Evolutionary conservation across 2,888 invertebrate species (phyloP).

Genomic region (Ashinkailepas kermadecensis): DNA sequence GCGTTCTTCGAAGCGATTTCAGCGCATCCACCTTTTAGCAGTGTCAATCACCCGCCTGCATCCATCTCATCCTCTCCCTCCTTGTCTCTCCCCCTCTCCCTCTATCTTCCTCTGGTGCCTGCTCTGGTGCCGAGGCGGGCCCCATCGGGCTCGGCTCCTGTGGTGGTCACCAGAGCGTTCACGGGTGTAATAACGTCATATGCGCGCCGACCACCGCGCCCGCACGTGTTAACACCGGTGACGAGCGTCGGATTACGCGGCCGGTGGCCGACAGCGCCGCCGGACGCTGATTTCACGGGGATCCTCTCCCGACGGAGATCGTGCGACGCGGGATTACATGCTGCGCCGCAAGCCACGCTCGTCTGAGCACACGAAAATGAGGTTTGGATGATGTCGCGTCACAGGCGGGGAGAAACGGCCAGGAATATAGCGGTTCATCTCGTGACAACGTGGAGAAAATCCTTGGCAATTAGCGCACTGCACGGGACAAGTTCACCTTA

Average conservation of each 20-base stretch:
- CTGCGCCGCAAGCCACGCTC: not conserved
- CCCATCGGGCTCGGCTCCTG: too few species aligned
- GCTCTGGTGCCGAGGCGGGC: not conserved
- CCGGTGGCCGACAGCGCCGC: not conserved
- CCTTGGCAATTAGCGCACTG: too few species aligned
- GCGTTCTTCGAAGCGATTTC: too few species aligned
- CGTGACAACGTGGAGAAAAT: not conserved
- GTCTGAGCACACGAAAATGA: not conserved
- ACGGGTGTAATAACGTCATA: slow-evolving; percentile 5
- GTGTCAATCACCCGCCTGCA: too few species aligned
- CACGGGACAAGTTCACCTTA: too few species aligned
- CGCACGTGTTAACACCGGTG: not conserved
- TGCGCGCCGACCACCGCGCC: not conserved
- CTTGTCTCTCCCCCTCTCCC: not conserved
- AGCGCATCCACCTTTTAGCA: too few species aligned
- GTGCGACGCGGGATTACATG: not conserved
- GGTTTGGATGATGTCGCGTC: not conserved
- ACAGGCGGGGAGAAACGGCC: not conserved
- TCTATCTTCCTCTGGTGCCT: not conserved
- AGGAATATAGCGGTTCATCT: not conserved
- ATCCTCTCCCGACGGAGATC: not conserved
- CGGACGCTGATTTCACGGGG: slow-evolving; percentile 1
- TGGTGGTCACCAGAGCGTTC: not conserved
- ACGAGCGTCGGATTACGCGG: not conserved
- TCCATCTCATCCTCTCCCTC: not conserved